Evolutionary conservation across 2,113 vertebrate genomes (phyloP), one percentile per base, ranked within the genome.

Genomic region (Tringa solitaria): DNA sequence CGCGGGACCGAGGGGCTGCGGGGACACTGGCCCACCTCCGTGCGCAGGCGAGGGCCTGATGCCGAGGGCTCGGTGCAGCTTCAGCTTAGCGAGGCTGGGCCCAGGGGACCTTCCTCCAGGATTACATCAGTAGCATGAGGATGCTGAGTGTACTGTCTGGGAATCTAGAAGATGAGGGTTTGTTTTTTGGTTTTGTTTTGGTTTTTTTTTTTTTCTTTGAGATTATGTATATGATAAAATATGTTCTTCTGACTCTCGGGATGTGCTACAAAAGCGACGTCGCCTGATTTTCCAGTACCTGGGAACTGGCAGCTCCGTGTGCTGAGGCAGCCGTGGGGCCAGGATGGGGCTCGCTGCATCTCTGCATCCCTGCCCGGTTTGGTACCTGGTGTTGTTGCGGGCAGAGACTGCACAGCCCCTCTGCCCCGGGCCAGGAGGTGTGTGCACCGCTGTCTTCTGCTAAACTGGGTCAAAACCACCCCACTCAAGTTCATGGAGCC

Each of bases 61-160:
- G 72, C 32, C 3, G 3, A 21, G 50, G 81, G 59, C 87, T 90
- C 6, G 1, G 70, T 53, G 17, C 69, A 51, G 90, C 82, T 50
- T 81, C 26, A 12, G 74, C 39, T 82, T 5, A 41, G n/a, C 37
- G 4, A 53, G 45, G 60, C 69, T 28, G 46, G 9, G 26, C 93
- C 94, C 96, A 8, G 18, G 90, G 94, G 92, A 94, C 59, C 70
- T 86, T 60, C 13, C 89, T 84, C 6, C 87, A 73, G 84, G 83
- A 97, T 96, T 37, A 97, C 95, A 93, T 97, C 96, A 97, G 94
- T 15, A 89, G 94, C 96, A 70, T 63, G 67, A 94, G 95, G 95
- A 94, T 97, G 95, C 95, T 97, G 97, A 97, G 96, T 43, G 90
- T 92, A 97, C 83, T 96, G 97, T 97, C 97, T 97, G 96, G 96